These are phyloP conservation scores for Xiphophorus maculatus DNA, from an alignment of 2,113 vertebrate genomes.

Conservation along the genomic window DNA sequence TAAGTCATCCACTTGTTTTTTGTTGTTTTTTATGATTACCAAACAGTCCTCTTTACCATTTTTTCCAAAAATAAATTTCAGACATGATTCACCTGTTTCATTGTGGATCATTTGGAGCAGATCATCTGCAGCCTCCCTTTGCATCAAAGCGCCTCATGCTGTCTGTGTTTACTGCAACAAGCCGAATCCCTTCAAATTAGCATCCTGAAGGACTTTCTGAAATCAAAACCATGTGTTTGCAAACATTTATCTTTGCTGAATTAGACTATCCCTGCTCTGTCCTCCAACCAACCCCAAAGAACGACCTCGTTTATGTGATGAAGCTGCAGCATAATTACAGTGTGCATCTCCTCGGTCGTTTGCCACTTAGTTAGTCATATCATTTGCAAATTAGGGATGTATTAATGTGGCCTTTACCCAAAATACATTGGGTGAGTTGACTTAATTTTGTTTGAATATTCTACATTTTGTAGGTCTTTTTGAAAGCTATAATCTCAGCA, in stretches of 20 bases:
- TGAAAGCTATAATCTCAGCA: conserved; percentile 19
- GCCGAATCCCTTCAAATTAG: conserved; percentile 42
- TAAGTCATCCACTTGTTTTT: no score
- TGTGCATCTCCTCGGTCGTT: conserved; percentile 36
- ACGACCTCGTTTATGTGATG: conserved; percentile 50
- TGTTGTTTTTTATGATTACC: no score
- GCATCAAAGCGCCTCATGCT: conserved; percentile 3
- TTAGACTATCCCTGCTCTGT: conserved; percentile 44
- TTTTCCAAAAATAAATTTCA: not conserved
- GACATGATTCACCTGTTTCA: not conserved
- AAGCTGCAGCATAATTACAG: conserved; percentile 62
- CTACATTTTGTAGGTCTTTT: conserved; percentile 13
- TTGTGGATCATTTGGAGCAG: not conserved
- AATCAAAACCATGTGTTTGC: conserved; percentile 62
- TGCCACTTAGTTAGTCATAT: conserved; percentile 42
- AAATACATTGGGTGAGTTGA: conserved; percentile 43
- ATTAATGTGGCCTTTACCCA: conserved; percentile 57
- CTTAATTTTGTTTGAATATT: conserved; percentile 31
- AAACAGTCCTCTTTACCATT: no score
- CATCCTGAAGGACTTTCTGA: conserved; percentile 50
- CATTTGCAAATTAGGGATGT: conserved; percentile 52
- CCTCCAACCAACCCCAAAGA: conserved; percentile 47
- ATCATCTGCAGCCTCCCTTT: conserved; percentile 1
- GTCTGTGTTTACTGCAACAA: conserved; percentile 41
- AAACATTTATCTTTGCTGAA: conserved; percentile 51